These are phyloP conservation scores for Anastrepha ludens DNA, from an alignment of 1,140 invertebrate species.

Conservation along the genomic window DNA sequence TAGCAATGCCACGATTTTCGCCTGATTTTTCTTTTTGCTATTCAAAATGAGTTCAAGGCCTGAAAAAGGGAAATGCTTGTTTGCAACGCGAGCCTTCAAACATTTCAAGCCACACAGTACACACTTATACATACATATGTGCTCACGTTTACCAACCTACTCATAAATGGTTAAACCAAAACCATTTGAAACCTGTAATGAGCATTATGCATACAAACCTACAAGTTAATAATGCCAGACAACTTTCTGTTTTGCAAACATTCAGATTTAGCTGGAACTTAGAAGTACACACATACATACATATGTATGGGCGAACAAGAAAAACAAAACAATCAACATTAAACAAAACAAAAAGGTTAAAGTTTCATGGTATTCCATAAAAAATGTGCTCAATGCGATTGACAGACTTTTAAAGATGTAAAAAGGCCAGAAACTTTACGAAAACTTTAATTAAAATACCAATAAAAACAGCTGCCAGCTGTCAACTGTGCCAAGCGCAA, in stretches of 20 bases:
- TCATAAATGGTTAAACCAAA: neutral
- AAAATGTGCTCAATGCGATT: neutral
- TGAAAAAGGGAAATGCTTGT: neutral
- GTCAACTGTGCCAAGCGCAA: neutral
- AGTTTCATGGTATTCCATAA: neutral
- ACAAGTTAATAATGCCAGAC: slow-evolving; percentile 14
- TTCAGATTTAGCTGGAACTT: neutral
- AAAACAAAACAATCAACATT: neutral
- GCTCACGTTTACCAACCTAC: neutral
- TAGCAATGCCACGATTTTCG: neutral
- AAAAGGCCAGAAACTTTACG: neutral
- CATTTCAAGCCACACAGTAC: neutral
- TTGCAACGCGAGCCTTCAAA: neutral
- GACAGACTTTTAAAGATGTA: neutral
- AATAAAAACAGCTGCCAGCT: neutral
- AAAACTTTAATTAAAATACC: neutral
- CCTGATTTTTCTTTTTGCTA: neutral
- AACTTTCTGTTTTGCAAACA: slow-evolving; percentile 26
- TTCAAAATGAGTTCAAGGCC: neutral
- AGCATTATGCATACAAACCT: neutral
- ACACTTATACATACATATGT: neutral
- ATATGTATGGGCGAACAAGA: neutral
- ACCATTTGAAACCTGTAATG: slow-evolving; percentile 8
- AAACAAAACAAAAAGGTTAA: neutral
- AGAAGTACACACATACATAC: neutral